Evolutionary conservation across 2,797 vertebrate species (phyloP).

Genomic region (Oreochromis grahami): DNA sequence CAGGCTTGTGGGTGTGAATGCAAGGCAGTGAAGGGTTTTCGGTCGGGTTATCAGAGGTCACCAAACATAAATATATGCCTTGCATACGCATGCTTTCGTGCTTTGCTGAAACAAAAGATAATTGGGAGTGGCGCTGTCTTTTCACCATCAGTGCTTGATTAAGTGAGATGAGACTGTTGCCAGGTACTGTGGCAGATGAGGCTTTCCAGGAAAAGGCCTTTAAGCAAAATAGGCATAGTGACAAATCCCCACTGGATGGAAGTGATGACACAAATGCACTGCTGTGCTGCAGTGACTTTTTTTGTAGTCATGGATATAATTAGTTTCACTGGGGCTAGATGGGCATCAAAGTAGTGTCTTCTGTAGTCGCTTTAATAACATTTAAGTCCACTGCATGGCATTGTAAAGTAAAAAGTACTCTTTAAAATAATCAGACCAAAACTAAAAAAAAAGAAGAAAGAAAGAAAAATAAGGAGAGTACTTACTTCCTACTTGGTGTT

Average conservation of each 20-base stretch:
- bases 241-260: conserved; percentile 32
- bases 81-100: not conserved
- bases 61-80: not conserved
- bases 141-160: not conserved
- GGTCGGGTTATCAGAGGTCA: not conserved
- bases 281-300: not conserved
- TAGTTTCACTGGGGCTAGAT: conserved; percentile 53
- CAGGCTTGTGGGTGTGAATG: not conserved
- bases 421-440: not conserved
- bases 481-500: not conserved
- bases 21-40: not conserved
- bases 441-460: not conserved
- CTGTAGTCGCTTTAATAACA: not conserved
- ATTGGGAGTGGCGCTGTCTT: not conserved
- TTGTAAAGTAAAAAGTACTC: not conserved
- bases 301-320: conserved; percentile 53
- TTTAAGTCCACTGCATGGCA: not conserved
- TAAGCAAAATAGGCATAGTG: conserved; percentile 32
- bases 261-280: conserved; percentile 24
- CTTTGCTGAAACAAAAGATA: not conserved
- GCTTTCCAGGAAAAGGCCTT: conserved; percentile 1
- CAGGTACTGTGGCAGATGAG: not conserved
- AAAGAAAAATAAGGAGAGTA: not conserved
- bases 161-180: not conserved
- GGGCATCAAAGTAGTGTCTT: not conserved